These are phyloP conservation scores for Zingel zingel DNA, from an alignment of 2,113 vertebrate species.

Conservation along the genomic window DNA sequence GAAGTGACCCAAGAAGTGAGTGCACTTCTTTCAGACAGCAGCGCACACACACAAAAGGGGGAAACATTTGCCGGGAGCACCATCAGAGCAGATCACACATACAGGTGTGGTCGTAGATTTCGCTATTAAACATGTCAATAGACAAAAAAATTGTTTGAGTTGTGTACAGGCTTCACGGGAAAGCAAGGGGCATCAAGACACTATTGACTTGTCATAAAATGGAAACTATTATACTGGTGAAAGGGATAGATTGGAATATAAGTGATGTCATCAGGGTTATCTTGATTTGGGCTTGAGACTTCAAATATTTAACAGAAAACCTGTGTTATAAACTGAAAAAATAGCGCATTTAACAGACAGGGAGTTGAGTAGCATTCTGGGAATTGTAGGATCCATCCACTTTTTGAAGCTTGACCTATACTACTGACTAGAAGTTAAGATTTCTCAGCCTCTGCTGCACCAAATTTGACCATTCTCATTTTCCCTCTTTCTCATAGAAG, in stretches of 20 bases:
- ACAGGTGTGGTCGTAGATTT: neutral
- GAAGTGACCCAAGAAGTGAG: conserved; percentile 73
- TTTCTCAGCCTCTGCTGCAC: neutral
- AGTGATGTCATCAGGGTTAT: no score
- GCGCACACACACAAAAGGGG: neutral
- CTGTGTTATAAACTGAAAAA: neutral
- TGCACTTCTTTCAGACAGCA: conserved; percentile 44
- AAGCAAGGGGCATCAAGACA: neutral
- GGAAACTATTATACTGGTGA: neutral
- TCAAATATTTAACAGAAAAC: no score
- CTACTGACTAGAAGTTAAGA: neutral
- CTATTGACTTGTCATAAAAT: neutral
- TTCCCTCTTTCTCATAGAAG: neutral
- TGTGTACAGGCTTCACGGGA: neutral
- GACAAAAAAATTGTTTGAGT: neutral
- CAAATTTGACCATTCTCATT: neutral
- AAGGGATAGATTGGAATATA: neutral
- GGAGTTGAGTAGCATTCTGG: neutral
- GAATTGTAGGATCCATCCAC: neutral
- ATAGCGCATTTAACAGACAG: neutral
- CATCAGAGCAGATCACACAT: conserved; percentile 4
- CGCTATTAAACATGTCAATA: neutral
- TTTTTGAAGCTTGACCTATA: neutral
- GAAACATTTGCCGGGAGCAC: conserved; percentile 21
- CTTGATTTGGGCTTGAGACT: no score